Conservation (phyloP, 1,140 invertebrate species). For the Bradysia coprophila region DNA sequence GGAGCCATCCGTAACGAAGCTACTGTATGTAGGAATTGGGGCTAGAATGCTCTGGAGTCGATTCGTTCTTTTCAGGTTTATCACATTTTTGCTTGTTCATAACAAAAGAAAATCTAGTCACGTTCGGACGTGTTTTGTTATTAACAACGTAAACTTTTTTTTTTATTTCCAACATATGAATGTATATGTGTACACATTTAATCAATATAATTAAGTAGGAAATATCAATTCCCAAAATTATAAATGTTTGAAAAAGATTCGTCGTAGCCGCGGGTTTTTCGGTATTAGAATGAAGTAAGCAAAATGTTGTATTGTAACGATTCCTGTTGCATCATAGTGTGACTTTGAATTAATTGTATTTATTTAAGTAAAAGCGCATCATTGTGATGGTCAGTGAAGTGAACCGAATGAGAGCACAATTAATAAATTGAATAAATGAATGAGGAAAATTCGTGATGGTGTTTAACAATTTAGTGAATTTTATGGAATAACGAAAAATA, state of each 20-base stretch:
- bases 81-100: slow-evolving; percentile 5
- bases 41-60: too few species aligned
- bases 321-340: background rate
- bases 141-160: background rate
- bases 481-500: too few species aligned
- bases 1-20: too few species aligned
- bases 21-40: too few species aligned
- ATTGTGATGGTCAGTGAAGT: background rate
- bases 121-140: slow-evolving; percentile 14
- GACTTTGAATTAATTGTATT: background rate
- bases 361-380: background rate
- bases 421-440: background rate
- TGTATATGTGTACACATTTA: background rate
- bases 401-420: background rate
- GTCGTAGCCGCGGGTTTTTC: background rate
- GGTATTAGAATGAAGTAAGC: background rate
- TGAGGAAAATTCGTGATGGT: too few species aligned
- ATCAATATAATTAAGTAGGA: background rate
- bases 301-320: background rate
- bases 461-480: too few species aligned
- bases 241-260: background rate
- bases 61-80: too few species aligned
- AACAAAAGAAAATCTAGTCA: slow-evolving; percentile 21
- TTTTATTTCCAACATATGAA: background rate
- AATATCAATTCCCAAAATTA: background rate